Base-by-base conservation (phyloP, 2,113 vertebrate species). In the Myocastor coypus region DNA sequence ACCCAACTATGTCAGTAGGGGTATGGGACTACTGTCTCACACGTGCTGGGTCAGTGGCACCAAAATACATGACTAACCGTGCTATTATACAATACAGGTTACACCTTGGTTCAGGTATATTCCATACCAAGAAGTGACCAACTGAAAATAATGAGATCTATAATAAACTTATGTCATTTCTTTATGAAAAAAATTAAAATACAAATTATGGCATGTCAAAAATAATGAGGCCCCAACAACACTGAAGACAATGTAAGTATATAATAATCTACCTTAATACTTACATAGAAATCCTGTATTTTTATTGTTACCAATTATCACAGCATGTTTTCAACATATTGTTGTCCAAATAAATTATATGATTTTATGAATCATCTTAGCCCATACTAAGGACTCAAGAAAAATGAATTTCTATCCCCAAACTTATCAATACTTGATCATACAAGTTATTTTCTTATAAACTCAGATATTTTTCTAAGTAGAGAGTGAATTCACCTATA, bases 361-460 rank as follows among this genome's bases (percentile, higher is more conserved):
- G 28, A 63, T 40, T 84, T 61, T 83, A 86, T 22, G 52, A 78
- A 68, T 82, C 61, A 78, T 37, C 83, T 59, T 92, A 77, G 84
- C 30, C 22, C 59, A 81, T 92, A 91, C 26, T 71, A n/a, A 96
- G 84, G 80, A 95, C 8, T 32, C 78, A 46, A 89, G 83, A 82
- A 93, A 50, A 77, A 42, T 52, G 63, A 94, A 32, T 77, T 80
- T 94, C 63, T 94, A 91, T 78, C 87, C 87, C n/a, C 63, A 59
- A 95, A 83, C 11, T 69, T 46, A 88, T 19, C 26, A 64, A 59
- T 34, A 73, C 34, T 83, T 85, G 34, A 82, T 66, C 68, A 94
- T 46, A 85, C 28, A 89, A 90, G 68, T 66, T 90, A 82, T 6
- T 89, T 46, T 88, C 92, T 68, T 55, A 34, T 57, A 92, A 95